Evolutionary conservation across 1,140 invertebrate species (phyloP), one percentile per base, ranked within the genome.

Genomic region (Fopius arisanus): DNA sequence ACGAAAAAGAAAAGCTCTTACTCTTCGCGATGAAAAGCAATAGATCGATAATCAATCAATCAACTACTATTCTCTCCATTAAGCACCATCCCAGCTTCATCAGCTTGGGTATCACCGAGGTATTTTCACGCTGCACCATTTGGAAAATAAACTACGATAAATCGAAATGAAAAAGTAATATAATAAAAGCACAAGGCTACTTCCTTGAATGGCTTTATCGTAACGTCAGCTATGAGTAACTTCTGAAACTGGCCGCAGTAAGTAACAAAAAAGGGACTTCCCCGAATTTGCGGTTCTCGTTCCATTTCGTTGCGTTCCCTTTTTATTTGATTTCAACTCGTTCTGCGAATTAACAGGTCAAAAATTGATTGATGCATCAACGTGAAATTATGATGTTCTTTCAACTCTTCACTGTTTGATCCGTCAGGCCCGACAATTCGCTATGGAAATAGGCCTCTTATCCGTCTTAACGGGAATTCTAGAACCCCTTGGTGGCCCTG

Each of bases 31-130:
- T 23, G 54, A 59, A 23, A 23, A 59, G 54, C 63, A 67, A 67
- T 21, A 37, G 33, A 41, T 67, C 31, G 23, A 40, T 21, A 16
- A 41, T 67, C 31, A 41, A 40, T 21, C 4, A 23, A 33, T 65
- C 14, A 65, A 37, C 16, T 65, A 14, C 19, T 59, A 51, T 48
- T 33, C 23, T 33, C 28, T 5, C 66, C 41, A 23, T 73, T 67
- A 73, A 73, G 71, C 71, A 73, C 71, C 71, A 73, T 67, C 41
- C 41, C 41, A 51, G 70, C n/a, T 33, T 33, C 4, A 21, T 23
- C 23, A 71, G 70, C 62, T 28, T 31, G 33, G 63, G 65, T 73
- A 67, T 73, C 71, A 73, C 59, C 71, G 63, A 72, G 40, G 65
- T 73, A 67, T 67, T 67, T 72, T 63, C 69, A 37, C 68, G 51